Percentiles rank a stretch among this genome's conserved stretches.
Evolutionary conservation across 2,113 vertebrate species (phyloP).

Genomic region (Notothenia rossii): DNA sequence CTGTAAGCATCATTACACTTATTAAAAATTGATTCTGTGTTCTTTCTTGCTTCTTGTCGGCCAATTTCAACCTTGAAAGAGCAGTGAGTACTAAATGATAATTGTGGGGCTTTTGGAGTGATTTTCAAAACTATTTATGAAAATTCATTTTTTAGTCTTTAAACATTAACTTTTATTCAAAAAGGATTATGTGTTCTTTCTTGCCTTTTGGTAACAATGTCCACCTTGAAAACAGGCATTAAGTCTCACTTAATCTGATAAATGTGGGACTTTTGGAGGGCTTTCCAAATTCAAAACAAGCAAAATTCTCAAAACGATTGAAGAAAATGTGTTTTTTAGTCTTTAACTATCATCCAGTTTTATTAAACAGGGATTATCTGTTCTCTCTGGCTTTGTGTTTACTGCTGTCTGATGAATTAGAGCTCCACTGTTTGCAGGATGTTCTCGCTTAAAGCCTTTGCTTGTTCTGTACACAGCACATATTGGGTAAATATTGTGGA

Average conservation of each 20-base stretch:
- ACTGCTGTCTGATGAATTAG: background rate
- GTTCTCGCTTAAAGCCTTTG: background rate
- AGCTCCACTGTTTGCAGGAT: background rate
- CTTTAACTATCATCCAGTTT: background rate
- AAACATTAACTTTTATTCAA: no score
- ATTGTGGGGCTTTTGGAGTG: no score
- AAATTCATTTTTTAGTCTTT: no score
- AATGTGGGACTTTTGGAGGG: background rate
- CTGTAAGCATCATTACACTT: no score
- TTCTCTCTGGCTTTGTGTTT: background rate
- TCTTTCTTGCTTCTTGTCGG: no score
- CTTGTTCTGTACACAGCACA: slow-evolving; percentile 9
- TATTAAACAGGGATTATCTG: background rate
- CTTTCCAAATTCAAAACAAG: background rate
- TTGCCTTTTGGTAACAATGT: no score
- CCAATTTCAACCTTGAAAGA: no score
- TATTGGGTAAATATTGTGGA: slow-evolving; percentile 19
- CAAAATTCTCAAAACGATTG: rapidly evolving
- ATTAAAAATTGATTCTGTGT: no score
- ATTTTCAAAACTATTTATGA: no score
- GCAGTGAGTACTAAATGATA: no score
- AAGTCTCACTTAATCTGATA: background rate
- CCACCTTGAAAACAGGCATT: no score
- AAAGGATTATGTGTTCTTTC: no score
- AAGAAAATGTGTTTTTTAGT: background rate